Evolutionary conservation across 2,888 invertebrate species (phyloP).

Genomic region (Drosophila setosimentum): DNA sequence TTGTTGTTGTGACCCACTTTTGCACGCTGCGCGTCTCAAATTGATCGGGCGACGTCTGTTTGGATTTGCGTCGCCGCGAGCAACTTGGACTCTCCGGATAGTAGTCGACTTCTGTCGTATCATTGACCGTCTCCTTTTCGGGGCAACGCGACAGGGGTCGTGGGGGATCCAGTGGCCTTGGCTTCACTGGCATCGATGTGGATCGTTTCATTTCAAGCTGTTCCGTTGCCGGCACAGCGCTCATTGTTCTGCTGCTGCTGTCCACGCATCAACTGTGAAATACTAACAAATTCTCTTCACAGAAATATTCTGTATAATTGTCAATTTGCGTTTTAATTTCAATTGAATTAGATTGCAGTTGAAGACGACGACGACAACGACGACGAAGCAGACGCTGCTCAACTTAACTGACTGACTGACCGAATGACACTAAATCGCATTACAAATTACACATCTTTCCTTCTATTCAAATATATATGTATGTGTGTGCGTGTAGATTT

Average conservation of each 20-base stretch:
- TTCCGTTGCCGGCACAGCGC: constrained; percentile 31
- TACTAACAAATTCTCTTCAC: constrained; percentile 1
- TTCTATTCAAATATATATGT: constrained; percentile 9
- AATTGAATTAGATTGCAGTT: constrained; percentile 78
- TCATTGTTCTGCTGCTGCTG: constrained; percentile 39
- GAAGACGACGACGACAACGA: background rate
- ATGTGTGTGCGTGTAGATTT: constrained; percentile 47
- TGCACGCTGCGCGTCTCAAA: constrained; percentile 76
- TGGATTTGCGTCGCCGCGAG: constrained; percentile 62
- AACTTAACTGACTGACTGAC: constrained; percentile 51
- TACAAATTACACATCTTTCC: constrained; percentile 9
- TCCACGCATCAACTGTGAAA: constrained; percentile 54
- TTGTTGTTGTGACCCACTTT: constrained; percentile 70
- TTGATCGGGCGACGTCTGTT: constrained; percentile 44
- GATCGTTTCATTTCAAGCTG: constrained; percentile 79
- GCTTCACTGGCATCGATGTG: constrained; percentile 84
- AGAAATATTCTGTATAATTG: constrained; percentile 56
- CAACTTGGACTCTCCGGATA: constrained; percentile 81
- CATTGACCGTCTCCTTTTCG: constrained; percentile 82
- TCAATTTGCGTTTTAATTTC: constrained; percentile 76
- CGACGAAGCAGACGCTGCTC: constrained; percentile 21
- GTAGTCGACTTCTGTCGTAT: constrained; percentile 63
- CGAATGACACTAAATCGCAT: constrained; percentile 62
- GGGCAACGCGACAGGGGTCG: constrained; percentile 80
- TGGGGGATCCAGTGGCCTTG: constrained; percentile 74